These are phyloP conservation scores for Philereme transversata DNA, from an alignment of 2,888 invertebrate species.

Conservation along the genomic window DNA sequence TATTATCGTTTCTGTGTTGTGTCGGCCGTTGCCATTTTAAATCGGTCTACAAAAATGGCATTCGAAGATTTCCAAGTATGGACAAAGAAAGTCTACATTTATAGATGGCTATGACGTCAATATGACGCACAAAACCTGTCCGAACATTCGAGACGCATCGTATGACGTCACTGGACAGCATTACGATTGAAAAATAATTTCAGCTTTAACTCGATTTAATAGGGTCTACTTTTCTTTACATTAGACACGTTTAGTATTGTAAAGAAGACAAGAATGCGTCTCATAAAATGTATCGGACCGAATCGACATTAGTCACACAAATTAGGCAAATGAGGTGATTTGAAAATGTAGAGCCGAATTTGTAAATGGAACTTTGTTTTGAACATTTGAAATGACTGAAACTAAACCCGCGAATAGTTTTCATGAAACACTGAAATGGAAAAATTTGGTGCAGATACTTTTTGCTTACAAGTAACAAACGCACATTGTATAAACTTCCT, in stretches of 20 bases:
- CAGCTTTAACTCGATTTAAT: constrained; percentile 8
- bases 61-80: constrained; percentile 22
- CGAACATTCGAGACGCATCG: constrained; percentile 59
- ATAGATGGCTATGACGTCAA: constrained; percentile 59
- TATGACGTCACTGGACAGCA: constrained; percentile 60
- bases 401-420: too few relatives aligned
- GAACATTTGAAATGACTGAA: too few relatives aligned
- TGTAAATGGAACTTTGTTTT: not conserved
- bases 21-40: not conserved
- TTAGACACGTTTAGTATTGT: not conserved
- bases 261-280: constrained; percentile 23
- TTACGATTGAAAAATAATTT: constrained; percentile 23
- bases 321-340: constrained; percentile 26
- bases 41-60: constrained; percentile 26
- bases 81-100: constrained; percentile 45
- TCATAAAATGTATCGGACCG: constrained; percentile 22
- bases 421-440: too few relatives aligned
- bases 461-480: too few relatives aligned
- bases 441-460: too few relatives aligned
- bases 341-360: not conserved
- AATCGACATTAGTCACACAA: constrained; percentile 30
- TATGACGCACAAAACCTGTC: constrained; percentile 61
- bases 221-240: constrained; percentile 7
- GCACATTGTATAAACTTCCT: too few relatives aligned
- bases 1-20: too few relatives aligned